phyloP scores from a whole-genome alignment of 2,888 invertebrate species.

The Autographa gamma region DNA sequence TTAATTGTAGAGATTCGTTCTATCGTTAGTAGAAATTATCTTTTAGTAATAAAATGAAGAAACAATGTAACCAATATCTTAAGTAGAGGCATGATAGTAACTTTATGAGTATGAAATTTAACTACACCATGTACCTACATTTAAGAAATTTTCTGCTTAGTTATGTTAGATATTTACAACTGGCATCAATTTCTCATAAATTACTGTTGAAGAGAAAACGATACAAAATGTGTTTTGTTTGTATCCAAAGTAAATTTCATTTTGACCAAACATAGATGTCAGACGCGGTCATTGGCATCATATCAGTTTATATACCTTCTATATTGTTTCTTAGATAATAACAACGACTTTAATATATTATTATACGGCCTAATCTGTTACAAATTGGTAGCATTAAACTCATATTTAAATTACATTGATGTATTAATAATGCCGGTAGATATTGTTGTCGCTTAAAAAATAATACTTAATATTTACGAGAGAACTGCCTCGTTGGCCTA shows the following conservation, averaged over 20 bases:
- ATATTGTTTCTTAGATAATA: neutral
- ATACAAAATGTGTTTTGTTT: neutral
- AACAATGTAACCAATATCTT: neutral
- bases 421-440: too few relatives aligned
- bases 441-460: too few relatives aligned
- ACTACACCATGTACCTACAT: neutral
- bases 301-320: slow-evolving; percentile 3
- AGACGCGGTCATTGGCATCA: neutral
- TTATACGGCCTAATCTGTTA: neutral
- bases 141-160: neutral
- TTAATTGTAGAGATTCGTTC: neutral
- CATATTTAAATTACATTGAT: neutral
- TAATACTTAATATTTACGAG: too few relatives aligned
- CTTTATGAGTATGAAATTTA: neutral
- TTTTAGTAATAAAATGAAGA: neutral
- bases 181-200: neutral
- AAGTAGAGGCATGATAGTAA: neutral
- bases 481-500: too few relatives aligned
- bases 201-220: neutral
- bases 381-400: neutral
- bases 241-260: neutral
- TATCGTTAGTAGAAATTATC: neutral
- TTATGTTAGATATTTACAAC: neutral
- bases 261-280: neutral
- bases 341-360: neutral